Evolutionary conservation across 1,140 invertebrate genomes (phyloP).

Genomic region (Hylaeus anthracinus): DNA sequence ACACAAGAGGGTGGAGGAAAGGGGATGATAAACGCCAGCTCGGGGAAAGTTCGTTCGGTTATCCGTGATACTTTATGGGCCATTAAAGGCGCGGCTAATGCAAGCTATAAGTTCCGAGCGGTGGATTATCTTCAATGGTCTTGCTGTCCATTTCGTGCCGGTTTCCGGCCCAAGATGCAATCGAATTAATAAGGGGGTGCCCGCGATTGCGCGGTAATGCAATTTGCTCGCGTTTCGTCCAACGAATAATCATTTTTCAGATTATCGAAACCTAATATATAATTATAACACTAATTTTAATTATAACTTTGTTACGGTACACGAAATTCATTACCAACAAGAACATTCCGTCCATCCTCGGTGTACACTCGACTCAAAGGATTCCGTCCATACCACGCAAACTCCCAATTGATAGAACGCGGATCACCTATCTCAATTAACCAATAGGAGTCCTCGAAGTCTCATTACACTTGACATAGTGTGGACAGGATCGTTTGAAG

Average conservation of each 20-base stretch:
- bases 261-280: too few species aligned
- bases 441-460: too few species aligned
- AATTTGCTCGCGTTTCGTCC: conserved; percentile 20
- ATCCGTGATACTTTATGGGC: not conserved
- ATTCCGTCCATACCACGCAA: too few species aligned
- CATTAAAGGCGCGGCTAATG: not conserved
- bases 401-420: not conserved
- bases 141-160: not conserved
- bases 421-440: too few species aligned
- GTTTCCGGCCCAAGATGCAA: conserved; percentile 26
- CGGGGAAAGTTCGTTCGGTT: not conserved
- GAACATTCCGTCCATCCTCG: too few species aligned
- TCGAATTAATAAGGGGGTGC: conserved; percentile 48
- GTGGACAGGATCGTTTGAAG: too few species aligned
- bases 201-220: not conserved
- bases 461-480: too few species aligned
- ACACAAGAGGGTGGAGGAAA: not conserved
- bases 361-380: too few species aligned
- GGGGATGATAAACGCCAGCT: conserved; percentile 6
- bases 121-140: not conserved
- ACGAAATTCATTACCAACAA: too few species aligned
- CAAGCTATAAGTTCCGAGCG: not conserved
- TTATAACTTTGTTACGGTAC: too few species aligned
- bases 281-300: too few species aligned
- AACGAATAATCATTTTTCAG: conserved; percentile 33